These are phyloP conservation scores for Tenthredo livida DNA, from an alignment of 2,888 invertebrate species.

Conservation along the genomic window DNA sequence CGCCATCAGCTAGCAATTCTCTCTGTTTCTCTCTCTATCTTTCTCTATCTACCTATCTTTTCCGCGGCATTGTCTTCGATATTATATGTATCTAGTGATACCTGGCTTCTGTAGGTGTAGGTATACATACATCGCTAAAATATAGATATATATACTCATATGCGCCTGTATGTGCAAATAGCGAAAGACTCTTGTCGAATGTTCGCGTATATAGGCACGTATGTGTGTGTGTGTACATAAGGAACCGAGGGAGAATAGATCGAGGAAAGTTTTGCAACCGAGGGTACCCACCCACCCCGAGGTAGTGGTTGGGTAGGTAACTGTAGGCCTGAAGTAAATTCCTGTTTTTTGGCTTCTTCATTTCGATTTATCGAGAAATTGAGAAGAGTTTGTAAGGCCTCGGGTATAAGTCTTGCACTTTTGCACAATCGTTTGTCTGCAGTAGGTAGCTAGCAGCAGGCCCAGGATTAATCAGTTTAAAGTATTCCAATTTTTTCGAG, in stretches of 20 bases:
- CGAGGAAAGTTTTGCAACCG: conserved; percentile 39
- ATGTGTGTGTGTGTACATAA: conserved; percentile 42
- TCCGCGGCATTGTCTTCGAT: conserved; percentile 43
- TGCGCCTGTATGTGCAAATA: not conserved
- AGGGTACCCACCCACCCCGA: not conserved
- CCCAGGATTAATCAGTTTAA: conserved; percentile 22
- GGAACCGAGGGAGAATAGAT: conserved; percentile 58
- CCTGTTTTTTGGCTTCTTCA: conserved; percentile 66
- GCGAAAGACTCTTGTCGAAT: not conserved
- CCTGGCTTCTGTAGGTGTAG: conserved; percentile 52
- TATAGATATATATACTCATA: not conserved
- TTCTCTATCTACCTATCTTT: not conserved
- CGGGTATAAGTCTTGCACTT: conserved; percentile 41
- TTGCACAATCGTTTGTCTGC: conserved; percentile 46
- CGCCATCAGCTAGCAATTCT: not conserved
- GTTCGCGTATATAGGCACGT: not conserved
- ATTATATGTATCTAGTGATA: conserved; percentile 56
- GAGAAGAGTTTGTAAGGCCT: conserved; percentile 52
- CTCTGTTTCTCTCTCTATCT: not conserved
- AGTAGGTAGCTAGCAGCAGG: not conserved
- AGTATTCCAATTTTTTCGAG: not conserved
- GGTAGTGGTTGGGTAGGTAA: conserved; percentile 3
- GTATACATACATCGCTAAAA: not conserved
- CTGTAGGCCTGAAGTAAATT: conserved; percentile 44
- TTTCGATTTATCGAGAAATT: conserved; percentile 78